Base-by-base conservation (phyloP, 2,797 vertebrate genomes). In the Xyrichtys novacula region DNA sequence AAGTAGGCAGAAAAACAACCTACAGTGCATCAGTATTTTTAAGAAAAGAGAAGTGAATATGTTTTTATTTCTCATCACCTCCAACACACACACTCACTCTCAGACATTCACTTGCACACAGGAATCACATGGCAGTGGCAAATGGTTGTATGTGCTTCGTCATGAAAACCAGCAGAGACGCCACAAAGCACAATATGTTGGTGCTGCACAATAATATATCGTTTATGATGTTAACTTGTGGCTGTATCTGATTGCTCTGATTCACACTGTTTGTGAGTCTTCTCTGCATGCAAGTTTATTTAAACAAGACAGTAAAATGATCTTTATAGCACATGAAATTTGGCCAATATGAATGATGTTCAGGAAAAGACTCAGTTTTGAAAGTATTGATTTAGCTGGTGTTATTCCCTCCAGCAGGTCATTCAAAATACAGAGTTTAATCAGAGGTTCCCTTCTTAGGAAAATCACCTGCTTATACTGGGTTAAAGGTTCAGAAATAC, bases 1-100 rank as follows among this genome's bases (percentile, higher is more conserved):
- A 39, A 38, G 23, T 9, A 0, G 1, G 10, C n/a, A 17, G 3
- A 12, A 22, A 16, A 23, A 23, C 29, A 0, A 10, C 0, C 5
- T 1, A 71, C 44, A 56, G 50, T 48, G 26, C 4, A 17, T 16
- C 15, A 19, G 44, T 57, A n/a, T 77, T 70, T 71, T 47, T 42
- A 3, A 17, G 31, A 42, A 15, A 25, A 17, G 3, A 58, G 44
- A 48, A 26, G 7, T 48, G 73, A 56, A 0, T 28, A 36, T 31
- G 8, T 34, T 32, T 34, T 11, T 34, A 22, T 34, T 34, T 46
- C 17, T 38, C 29, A 63, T 31, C 38, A 68, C 57, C 49, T 53
- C 40, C 29, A 16, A 12, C 19, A 43, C 23, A 47, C 5, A 49
- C 15, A 7, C 36, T 39, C 38, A 52, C 11, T 34, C 1, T 2